Conservation (phyloP, 2,888 invertebrate genomes). For the Meliscaeva auricollis region DNA sequence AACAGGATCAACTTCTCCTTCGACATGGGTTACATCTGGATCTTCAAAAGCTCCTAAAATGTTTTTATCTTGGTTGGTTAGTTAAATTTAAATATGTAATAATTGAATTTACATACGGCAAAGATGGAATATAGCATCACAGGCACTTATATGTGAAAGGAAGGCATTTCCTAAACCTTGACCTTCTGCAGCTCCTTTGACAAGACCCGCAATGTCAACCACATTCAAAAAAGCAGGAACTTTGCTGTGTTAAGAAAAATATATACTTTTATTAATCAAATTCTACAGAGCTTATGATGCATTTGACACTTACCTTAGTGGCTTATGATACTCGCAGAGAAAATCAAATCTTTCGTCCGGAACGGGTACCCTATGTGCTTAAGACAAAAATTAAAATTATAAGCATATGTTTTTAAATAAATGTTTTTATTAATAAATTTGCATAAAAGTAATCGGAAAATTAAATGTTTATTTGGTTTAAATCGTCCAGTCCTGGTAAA, state of each 20-base stretch:
- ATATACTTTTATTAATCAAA: neutral
- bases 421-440: neutral
- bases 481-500: neutral
- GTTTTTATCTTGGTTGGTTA: neutral
- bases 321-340: constrained; percentile 97
- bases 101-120: constrained; percentile 90
- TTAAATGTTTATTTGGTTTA: neutral
- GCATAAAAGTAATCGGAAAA: neutral
- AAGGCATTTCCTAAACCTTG: constrained; percentile 99
- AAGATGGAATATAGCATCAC: constrained; percentile 98
- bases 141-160: constrained; percentile 98
- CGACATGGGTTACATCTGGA: constrained; percentile 98
- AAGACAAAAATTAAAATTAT: constrained; percentile 24
- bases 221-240: constrained; percentile 99
- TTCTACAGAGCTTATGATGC: neutral
- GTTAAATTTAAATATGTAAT: constrained; percentile 2
- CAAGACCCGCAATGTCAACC: constrained; percentile 99
- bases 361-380: constrained; percentile 96
- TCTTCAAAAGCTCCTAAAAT: constrained; percentile 96
- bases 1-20: constrained; percentile 99
- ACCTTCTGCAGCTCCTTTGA: constrained; percentile 98
- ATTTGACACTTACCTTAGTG: constrained; percentile 89
- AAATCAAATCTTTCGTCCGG: constrained; percentile 97
- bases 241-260: constrained; percentile 87
- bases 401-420: constrained; percentile 7